Base-by-base conservation (phyloP, 2,797 vertebrate genomes). In the Halcyon chelicuti region DNA sequence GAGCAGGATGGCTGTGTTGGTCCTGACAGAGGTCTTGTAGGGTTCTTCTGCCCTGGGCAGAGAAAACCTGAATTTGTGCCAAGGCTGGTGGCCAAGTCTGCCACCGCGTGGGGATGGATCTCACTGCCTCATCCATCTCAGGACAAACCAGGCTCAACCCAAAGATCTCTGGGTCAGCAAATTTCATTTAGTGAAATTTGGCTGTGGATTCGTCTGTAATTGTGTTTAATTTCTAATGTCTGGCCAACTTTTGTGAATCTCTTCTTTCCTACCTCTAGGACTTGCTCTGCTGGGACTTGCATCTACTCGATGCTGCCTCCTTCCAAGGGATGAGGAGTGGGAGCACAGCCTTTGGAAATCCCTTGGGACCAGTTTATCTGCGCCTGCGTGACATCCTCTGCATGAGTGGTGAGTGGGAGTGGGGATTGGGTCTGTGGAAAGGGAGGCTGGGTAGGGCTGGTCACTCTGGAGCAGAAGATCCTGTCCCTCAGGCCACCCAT, bases 101-200 rank as follows among this genome's bases (percentile, higher is more conserved):
- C 15, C 18, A 14, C n/a, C 5, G 1, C 0, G 0, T 17, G 28
- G 20, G 25, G 7, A n/a, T 1, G 1, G 28, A 3, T 83, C 21
- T n/a, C 1, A 5, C 35, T 23, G 46, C 54, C 33, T 29, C 58
- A 44, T 5, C 13, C 18, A 13, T n/a, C 52, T 71, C 6, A 7
- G 21, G 42, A 40, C 22, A 71, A 84, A 71, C 6, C 19, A 71
- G 40, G 29, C 39, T 85, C 28, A 21, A 22, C 42, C 1, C 1
- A 80, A 84, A 52, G 31, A 77, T n/a, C 74, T 39, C 29, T 54
- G 19, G 17, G 16, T 71, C 39, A 76, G 46, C 31, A 79, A 51
- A 75, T 29, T 62, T 44, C 26, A 35, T 66, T n/a, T 61, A 29
- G 22, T 16, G 33, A 62, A 82, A 68, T 52, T 52, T 52, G 26